Conservation (phyloP, 1,140 invertebrate species). For the Acromyrmex charruanus region DNA sequence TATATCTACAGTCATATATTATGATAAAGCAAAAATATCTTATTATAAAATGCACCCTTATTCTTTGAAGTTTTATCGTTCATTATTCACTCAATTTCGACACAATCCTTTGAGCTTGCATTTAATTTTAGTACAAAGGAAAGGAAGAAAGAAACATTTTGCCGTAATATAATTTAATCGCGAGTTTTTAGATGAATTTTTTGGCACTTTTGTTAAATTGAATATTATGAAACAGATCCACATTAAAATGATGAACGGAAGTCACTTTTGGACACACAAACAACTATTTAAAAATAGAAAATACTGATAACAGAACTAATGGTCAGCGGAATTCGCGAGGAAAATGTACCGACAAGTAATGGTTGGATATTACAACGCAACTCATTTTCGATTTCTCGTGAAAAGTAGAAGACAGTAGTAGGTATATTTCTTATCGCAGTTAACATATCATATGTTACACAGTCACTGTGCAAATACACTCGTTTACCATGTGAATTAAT, state of each 20-base stretch:
- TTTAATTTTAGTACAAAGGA: not conserved
- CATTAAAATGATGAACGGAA: no score
- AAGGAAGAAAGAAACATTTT: not conserved
- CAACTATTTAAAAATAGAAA: not conserved
- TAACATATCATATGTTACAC: slow-evolving; percentile 47
- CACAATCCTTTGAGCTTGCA: not conserved
- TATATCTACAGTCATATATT: not conserved
- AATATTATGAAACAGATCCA: not conserved
- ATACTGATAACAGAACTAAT: not conserved
- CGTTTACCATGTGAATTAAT: not conserved
- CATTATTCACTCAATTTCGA: not conserved
- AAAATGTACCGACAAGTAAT: not conserved
- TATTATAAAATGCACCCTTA: not conserved
- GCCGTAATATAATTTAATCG: not conserved
- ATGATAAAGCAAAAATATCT: not conserved
- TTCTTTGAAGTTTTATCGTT: not conserved
- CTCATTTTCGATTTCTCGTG: slow-evolving; percentile 6
- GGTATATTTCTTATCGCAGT: slow-evolving; percentile 16
- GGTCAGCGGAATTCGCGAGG: not conserved
- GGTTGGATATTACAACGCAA: not conserved
- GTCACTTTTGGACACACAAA: not conserved
- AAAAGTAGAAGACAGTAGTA: not conserved
- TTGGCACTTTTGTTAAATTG: not conserved
- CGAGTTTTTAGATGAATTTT: not conserved
- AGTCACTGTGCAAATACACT: not conserved